Base-by-base conservation (phyloP, 1,140 invertebrate genomes). In the Pectinophora gossypiella region DNA sequence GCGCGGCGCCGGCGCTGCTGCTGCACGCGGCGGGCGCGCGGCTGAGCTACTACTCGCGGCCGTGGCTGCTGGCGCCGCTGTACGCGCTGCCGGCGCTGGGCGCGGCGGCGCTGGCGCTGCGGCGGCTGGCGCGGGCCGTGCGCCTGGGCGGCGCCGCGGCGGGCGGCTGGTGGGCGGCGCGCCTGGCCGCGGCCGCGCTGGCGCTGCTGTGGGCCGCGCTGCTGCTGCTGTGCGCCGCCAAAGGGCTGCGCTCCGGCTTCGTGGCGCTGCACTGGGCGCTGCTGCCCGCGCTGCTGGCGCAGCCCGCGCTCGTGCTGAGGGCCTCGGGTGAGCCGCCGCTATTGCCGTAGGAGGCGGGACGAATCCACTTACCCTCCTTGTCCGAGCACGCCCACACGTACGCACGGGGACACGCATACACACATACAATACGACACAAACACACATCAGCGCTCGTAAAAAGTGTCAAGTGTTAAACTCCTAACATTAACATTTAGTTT, bases 171-270 rank as follows among this genome's bases (percentile, higher is more conserved):
- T 66, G 65, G 64, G 43, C 51, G 38, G 60, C 59, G 55, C 66
- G 72, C 40, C 54, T 51, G 19, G 51, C 47, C 59, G 48, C 38
- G 90, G 89, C 61, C 78, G 90, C 57, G 87, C 86, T 64, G 90
- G 92, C 75, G 89, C 88, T 89, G 61, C 73, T 88, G 22, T 91
- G 90, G 89, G 88, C 88, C 46, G 56, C 78, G 1, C 60, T 91
- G 48, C 79, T 92, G 23, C 72, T 88, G 16, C 54, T 88, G 19
- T 86, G 92, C 52, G 89, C 91, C 38, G 49, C 90, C 54, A 63
- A 89, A 12, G 83, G 90, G 45, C 88, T 94, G 63, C 88, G 92
- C 54, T 94, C 93, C 15, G 91, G 91, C 54, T 94, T 92, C 75
- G 88, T 94, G 66, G 85, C 92, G 18, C 78, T 93, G 48, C 85